These are phyloP conservation scores for Gymnoscopelus microlampas DNA, from an alignment of 2,797 vertebrate species.

Conservation along the genomic window DNA sequence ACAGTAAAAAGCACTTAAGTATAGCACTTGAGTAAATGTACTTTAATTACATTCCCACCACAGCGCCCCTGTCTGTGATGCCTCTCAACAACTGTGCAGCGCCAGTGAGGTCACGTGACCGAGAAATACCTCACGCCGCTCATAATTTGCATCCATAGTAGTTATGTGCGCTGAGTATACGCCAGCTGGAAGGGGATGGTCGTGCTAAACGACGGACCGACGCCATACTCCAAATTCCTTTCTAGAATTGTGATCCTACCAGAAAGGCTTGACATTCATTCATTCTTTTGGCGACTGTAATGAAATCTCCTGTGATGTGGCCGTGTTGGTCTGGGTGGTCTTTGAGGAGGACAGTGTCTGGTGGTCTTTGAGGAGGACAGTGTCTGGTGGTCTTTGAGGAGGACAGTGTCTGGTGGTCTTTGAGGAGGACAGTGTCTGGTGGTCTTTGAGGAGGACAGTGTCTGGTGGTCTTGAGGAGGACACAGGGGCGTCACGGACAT, in stretches of 20 bases:
- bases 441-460: too few species aligned
- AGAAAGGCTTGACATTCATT: not conserved
- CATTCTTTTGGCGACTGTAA: not conserved
- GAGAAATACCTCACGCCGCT: slow-evolving; percentile 28
- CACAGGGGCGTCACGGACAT: too few species aligned
- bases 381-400: too few species aligned
- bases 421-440: too few species aligned
- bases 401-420: too few species aligned
- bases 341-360: too few species aligned
- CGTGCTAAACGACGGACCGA: not conserved
- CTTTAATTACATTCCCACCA: too few species aligned
- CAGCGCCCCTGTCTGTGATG: slow-evolving; percentile 27
- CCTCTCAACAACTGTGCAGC: slow-evolving; percentile 46
- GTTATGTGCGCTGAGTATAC: not conserved
- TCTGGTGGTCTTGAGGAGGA: too few species aligned
- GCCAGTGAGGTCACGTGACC: slow-evolving; percentile 40
- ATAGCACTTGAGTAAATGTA: too few species aligned
- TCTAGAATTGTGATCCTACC: not conserved
- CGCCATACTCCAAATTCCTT: not conserved
- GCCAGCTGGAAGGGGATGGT: not conserved
- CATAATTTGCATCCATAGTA: slow-evolving; percentile 13
- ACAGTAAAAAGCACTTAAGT: too few species aligned
- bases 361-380: too few species aligned
- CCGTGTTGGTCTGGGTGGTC: not conserved
- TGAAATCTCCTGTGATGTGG: not conserved